Percentiles rank a stretch among this genome's conserved stretches.
phyloP scores from a whole-genome alignment of 2,113 vertebrate species.

The Pseudorasbora parva region DNA sequence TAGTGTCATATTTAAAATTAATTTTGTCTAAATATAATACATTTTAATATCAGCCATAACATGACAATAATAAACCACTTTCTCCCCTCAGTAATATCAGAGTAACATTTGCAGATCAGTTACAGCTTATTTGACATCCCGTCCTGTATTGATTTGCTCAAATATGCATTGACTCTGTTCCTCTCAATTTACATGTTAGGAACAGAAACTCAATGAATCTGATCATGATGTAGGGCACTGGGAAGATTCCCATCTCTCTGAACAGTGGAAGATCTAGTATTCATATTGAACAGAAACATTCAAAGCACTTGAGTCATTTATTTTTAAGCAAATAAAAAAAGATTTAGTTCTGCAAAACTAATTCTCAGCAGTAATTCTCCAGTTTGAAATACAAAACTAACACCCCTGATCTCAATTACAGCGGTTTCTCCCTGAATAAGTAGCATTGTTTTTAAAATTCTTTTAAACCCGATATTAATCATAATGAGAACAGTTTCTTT shows the following conservation, averaged over 20 bases:
- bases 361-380: not conserved
- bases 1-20: not conserved
- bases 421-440: too few relatives aligned
- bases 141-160: slow-evolving; percentile 33
- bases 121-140: slow-evolving; percentile 37
- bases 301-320: not conserved
- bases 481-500: not conserved
- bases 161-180: slow-evolving; percentile 27
- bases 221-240: not conserved
- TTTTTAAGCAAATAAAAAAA: not conserved
- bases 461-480: slow-evolving; percentile 10
- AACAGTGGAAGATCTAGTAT: not conserved
- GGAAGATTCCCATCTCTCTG: not conserved
- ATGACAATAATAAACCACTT: not conserved
- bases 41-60: not conserved
- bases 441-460: not conserved
- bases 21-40: not conserved
- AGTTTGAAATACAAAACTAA: slow-evolving; percentile 1
- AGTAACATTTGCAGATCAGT: slow-evolving; percentile 24
- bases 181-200: slow-evolving; percentile 13
- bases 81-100: slow-evolving; percentile 8
- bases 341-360: not conserved
- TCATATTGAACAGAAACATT: slow-evolving; percentile 5
- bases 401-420: not conserved
- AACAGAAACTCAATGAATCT: not conserved